Evolutionary conservation across 2,797 vertebrate genomes (phyloP).

Genomic region (Yasuhikotakia modesta): DNA sequence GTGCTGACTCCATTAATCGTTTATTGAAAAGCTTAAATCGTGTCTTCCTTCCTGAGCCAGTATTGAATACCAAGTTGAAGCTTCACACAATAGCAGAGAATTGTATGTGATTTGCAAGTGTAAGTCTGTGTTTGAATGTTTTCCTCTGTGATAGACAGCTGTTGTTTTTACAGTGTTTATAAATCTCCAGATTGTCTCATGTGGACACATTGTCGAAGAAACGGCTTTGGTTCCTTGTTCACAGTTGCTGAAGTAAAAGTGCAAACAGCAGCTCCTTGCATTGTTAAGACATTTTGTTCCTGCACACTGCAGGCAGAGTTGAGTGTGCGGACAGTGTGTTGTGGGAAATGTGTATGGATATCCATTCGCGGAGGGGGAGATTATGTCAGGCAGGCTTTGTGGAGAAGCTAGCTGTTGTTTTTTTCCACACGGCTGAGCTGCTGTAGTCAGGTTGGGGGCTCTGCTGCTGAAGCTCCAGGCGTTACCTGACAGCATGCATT

Average conservation of each 20-base stretch:
- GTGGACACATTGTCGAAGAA: not conserved
- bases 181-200: not conserved
- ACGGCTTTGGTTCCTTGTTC: not conserved
- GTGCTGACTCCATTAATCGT: conserved; percentile 9
- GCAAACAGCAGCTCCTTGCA: conserved; percentile 15
- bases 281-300: not conserved
- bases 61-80: conserved; percentile 10
- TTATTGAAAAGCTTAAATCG: conserved; percentile 19
- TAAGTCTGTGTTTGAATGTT: not conserved
- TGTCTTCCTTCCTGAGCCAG: not conserved
- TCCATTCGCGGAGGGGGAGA: conserved; percentile 33
- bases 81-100: not conserved
- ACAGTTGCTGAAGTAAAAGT: conserved; percentile 15
- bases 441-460: conserved; percentile 37
- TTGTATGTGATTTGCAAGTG: not conserved
- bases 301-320: conserved; percentile 28
- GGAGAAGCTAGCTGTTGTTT: conserved; percentile 31
- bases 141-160: not conserved
- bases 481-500: conserved; percentile 32
- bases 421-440: conserved; percentile 44
- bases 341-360: conserved; percentile 29
- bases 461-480: conserved; percentile 27
- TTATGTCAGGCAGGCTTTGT: conserved; percentile 40
- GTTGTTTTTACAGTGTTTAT: conserved; percentile 4
- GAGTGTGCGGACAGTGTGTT: not conserved